Base-by-base conservation (phyloP, 2,888 invertebrate genomes). In the Drosophila leonis region DNA sequence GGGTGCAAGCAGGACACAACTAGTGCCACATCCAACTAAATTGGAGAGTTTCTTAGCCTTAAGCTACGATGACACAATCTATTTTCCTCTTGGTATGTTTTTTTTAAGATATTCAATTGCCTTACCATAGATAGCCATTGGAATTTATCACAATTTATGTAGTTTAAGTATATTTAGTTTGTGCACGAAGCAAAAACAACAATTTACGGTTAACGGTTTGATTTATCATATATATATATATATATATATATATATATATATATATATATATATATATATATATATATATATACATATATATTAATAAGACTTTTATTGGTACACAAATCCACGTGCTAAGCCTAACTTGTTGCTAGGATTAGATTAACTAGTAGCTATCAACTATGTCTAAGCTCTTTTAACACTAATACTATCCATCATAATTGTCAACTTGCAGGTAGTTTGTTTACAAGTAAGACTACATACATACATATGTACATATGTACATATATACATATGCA, bases 41-140 rank as follows among this genome's bases (percentile, higher is more conserved):
- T 49, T 42, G 33, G 37, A 68, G 49, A 62, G 71, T 61, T 62
- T 24, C 35, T 33, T 27, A 52, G 46, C 42, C 55, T 59, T 37
- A 65, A 56, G 65, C 37, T 20, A 41, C 56, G 52, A 72, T 72
- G 72, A 69, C 69, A 69, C 68, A 70, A 70, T 70, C 51, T 27
- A n/a, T 57, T 48, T 55, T n/a, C n/a, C 41, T 51, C 49, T 52
- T 18, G 3, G 4, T 24, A 24, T 24, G 24, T 24, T 24, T 24
- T 29, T 15, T 37, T n/a, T 24, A 27, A 13, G n/a, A 48, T 18
- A 18, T 20, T 5, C 35, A 20, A 27, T 27, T 9, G 20, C 15
- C 42, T 20, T 51, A 13, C 5, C 24, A 44, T 12, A 4, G 31
- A 9, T 20, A 35, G 48, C 48, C 13, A 18, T 42, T 51, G 24